phyloP scores from a whole-genome alignment of 64 coral and sea anemone genomes.

The Platygyra sinensis region DNA sequence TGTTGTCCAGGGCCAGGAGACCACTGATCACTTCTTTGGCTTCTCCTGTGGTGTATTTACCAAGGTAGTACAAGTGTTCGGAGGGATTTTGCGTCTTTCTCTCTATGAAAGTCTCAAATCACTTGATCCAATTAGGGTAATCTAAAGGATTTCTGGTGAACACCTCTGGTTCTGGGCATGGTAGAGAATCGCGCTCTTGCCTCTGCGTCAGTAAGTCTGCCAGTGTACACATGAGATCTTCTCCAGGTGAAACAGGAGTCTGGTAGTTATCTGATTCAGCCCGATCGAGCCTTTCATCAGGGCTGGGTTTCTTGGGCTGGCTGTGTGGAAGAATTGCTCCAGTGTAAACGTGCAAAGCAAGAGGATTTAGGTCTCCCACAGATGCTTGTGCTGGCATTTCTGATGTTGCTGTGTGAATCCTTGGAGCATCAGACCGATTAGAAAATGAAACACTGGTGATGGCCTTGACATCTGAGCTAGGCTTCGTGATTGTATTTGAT shows the following conservation, averaged over 20 bases:
- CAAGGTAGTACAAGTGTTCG: constrained; percentile 47
- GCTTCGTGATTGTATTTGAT: too few species aligned
- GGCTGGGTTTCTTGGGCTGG: too few species aligned
- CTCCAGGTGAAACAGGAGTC: neutral
- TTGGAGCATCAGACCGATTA: too few species aligned
- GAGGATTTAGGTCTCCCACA: too few species aligned
- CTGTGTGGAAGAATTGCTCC: too few species aligned
- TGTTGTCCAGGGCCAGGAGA: neutral
- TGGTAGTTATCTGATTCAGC: neutral
- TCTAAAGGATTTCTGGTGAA: constrained; percentile 53
- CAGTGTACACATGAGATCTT: neutral
- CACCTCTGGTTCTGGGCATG: constrained; percentile 45
- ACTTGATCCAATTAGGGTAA: constrained; percentile 66
- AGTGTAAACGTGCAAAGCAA: too few species aligned
- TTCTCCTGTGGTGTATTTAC: constrained; percentile 48
- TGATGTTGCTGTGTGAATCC: too few species aligned
- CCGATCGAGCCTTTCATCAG: too few species aligned
- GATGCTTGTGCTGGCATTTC: neutral
- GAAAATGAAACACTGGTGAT: too few species aligned
- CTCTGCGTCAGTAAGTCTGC: constrained; percentile 24
- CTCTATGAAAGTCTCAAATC: constrained; percentile 65
- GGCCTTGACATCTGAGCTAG: too few species aligned
- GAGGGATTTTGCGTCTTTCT: constrained; percentile 7
- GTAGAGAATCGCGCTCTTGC: constrained; percentile 38
- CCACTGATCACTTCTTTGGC: constrained; percentile 59